Evolutionary conservation across 30 jellyfish, hydroid and myxozoan genomes (phyloP).

Genomic region (Aurelia coerulea): DNA sequence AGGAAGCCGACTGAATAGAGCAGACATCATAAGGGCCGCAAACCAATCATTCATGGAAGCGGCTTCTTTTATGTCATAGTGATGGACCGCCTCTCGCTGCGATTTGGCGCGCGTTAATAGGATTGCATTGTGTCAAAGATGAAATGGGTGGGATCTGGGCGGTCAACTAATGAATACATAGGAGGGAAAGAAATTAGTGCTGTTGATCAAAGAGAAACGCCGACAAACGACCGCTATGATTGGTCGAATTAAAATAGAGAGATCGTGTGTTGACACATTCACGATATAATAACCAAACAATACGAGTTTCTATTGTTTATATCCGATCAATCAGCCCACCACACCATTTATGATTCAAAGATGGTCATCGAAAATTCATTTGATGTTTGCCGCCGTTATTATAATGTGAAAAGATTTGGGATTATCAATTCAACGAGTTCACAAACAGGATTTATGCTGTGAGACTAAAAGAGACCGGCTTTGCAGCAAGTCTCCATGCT

Average conservation of each 20-base stretch:
- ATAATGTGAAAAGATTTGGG: constrained; percentile 88
- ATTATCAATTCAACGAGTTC: constrained; percentile 75
- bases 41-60: constrained; percentile 97
- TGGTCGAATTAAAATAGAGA: constrained; percentile 74
- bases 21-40: constrained; percentile 99
- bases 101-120: constrained; percentile 99
- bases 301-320: constrained; percentile 83
- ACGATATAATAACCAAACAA: constrained; percentile 89
- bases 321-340: constrained; percentile 90
- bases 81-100: constrained; percentile 99
- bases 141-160: constrained; percentile 99
- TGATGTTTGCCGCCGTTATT: constrained; percentile 90
- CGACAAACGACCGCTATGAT: constrained; percentile 83
- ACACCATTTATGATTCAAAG: constrained; percentile 83
- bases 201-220: constrained; percentile 91
- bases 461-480: constrained; percentile 82
- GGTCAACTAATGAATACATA: constrained; percentile 95
- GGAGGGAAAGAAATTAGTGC: constrained; percentile 99
- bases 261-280: constrained; percentile 96
- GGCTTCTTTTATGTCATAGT: constrained; percentile 93
- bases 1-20: constrained; percentile 95
- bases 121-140: constrained; percentile 86
- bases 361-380: constrained; percentile 80
- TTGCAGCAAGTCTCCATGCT: constrained; percentile 80
- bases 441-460: constrained; percentile 74